These are phyloP conservation scores for Aix galericulata DNA, from an alignment of 2,113 vertebrate species.

Conservation along the genomic window DNA sequence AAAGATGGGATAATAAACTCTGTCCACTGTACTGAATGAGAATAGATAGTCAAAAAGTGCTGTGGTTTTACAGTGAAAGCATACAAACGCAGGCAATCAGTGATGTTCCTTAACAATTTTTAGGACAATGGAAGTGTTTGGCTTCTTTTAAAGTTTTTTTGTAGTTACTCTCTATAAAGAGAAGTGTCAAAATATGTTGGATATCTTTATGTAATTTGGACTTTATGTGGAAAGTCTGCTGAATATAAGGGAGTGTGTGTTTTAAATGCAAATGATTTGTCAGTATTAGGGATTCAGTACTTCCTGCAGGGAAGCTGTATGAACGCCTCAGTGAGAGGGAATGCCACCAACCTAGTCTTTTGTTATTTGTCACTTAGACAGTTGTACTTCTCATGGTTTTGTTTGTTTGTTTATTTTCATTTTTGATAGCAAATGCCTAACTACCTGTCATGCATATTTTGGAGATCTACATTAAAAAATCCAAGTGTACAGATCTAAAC, in stretches of 20 bases:
- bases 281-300: background rate
- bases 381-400: background rate
- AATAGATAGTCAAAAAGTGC: background rate
- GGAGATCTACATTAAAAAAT: background rate
- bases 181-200: background rate
- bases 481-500: background rate
- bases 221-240: background rate
- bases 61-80: background rate
- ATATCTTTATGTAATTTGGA: background rate
- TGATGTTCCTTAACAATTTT: background rate
- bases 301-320: background rate
- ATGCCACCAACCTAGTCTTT: background rate
- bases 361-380: background rate
- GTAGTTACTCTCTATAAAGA: background rate
- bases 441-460: background rate
- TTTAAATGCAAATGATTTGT: conserved; percentile 32
- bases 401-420: background rate
- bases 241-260: background rate
- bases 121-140: background rate
- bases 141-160: background rate
- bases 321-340: background rate
- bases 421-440: background rate
- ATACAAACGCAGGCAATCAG: rapidly evolving
- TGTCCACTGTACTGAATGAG: background rate
- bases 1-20: background rate